phyloP scores from a whole-genome alignment of 2,888 invertebrate species.

The Metacarcinus magister region DNA sequence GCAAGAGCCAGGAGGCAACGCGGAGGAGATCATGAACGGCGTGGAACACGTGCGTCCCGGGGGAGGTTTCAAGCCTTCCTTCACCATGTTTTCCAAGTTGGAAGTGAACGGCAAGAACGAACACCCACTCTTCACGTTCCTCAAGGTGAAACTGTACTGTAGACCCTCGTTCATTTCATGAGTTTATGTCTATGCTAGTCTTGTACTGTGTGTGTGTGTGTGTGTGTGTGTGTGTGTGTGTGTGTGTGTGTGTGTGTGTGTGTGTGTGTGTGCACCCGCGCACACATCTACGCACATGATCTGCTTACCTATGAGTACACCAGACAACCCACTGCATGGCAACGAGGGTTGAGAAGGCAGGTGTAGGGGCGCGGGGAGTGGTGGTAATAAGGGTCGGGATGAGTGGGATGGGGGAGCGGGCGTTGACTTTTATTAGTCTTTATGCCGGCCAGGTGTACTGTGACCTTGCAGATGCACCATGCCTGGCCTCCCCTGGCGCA shows the following conservation, averaged over 20 bases:
- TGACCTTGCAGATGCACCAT: neutral
- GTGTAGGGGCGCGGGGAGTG: neutral
- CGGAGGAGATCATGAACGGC: conserved; percentile 85
- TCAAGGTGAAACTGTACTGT: conserved; percentile 84
- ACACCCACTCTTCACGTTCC: conserved; percentile 85
- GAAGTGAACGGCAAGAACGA: conserved; percentile 86
- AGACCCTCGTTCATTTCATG: neutral
- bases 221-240: conserved; percentile 11
- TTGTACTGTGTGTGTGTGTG: neutral
- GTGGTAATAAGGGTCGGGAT: neutral
- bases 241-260: conserved; percentile 33
- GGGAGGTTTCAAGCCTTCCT: conserved; percentile 85
- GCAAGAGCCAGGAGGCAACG: conserved; percentile 86
- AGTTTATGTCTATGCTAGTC: neutral
- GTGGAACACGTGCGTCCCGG: conserved; percentile 86
- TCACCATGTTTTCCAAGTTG: conserved; percentile 85
- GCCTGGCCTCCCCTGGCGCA: neutral
- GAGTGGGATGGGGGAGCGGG: neutral
- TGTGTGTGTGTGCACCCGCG: neutral
- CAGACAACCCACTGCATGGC: neutral
- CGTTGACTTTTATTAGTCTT: neutral
- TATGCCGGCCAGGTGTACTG: neutral
- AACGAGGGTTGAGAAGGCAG: neutral
- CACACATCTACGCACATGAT: neutral
- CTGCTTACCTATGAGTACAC: neutral